Conservation (phyloP, 1,140 invertebrate genomes). For the Kradibia gibbosae region DNA sequence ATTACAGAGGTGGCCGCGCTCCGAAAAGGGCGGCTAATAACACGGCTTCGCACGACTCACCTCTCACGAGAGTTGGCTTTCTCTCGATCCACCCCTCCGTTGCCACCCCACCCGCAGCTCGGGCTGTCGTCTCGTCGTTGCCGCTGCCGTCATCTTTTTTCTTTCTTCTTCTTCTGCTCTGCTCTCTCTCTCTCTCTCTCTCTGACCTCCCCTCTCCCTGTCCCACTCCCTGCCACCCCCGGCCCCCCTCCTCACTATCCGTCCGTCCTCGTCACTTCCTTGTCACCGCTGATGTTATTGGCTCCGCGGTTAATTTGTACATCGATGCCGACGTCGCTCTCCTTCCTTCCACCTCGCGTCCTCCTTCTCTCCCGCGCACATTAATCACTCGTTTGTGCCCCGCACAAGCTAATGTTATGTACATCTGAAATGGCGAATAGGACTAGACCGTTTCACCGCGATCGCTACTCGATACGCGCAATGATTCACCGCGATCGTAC, state of each 20-base stretch:
- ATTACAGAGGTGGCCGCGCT: constrained; percentile 68
- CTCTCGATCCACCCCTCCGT: not conserved
- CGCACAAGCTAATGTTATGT: constrained; percentile 8
- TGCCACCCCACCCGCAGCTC: no score
- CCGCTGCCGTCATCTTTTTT: no score
- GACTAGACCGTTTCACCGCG: constrained; percentile 20
- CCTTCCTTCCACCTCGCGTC: not conserved
- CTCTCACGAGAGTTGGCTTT: constrained; percentile 16
- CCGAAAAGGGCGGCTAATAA: constrained; percentile 71
- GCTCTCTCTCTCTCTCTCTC: not conserved
- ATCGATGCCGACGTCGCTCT: constrained; percentile 30
- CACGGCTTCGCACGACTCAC: constrained; percentile 56
- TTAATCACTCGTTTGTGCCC: no score
- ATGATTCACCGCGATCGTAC: no score
- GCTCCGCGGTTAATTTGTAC: constrained; percentile 52
- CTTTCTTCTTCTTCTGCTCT: not conserved
- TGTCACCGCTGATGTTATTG: not conserved
- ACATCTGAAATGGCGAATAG: constrained; percentile 3
- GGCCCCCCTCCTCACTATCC: not conserved
- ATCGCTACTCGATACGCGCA: no score
- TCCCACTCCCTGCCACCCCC: not conserved
- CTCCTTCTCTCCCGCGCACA: not conserved
- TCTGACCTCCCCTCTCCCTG: not conserved
- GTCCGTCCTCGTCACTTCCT: not conserved
- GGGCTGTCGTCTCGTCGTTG: no score